These are phyloP conservation scores for Ophioninae sp. DNA, from an alignment of 2,888 invertebrate species.

Conservation along the genomic window DNA sequence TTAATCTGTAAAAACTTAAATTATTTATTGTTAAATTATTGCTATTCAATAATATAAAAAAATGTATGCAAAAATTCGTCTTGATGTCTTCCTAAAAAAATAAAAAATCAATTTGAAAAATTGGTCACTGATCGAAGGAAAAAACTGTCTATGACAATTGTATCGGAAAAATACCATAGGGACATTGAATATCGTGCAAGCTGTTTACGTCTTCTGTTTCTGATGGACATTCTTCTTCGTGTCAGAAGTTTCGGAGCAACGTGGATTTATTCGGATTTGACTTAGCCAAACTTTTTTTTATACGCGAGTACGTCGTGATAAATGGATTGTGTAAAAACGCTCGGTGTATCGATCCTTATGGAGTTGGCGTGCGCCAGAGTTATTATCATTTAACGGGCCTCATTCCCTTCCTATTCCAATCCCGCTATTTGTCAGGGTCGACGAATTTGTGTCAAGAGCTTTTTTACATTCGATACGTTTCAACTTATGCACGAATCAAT, in stretches of 20 bases:
- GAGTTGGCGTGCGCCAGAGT: slow-evolving; percentile 73
- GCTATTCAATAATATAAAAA: no score
- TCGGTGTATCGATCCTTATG: slow-evolving; percentile 69
- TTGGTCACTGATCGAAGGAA: background rate
- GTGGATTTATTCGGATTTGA: slow-evolving; percentile 7
- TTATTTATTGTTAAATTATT: no score
- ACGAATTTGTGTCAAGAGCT: slow-evolving; percentile 77
- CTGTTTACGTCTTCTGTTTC: background rate
- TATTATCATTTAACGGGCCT: slow-evolving; percentile 71
- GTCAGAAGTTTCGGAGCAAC: background rate
- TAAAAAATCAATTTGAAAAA: no score
- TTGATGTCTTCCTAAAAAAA: no score
- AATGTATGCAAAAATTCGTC: no score
- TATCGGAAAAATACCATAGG: background rate
- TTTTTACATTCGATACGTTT: slow-evolving; percentile 43
- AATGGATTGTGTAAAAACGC: slow-evolving; percentile 54
- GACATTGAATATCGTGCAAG: background rate
- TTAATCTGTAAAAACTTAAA: no score
- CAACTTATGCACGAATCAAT: slow-evolving; percentile 16
- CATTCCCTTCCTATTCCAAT: slow-evolving; percentile 69
- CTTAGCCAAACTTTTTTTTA: background rate
- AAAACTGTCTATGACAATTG: background rate
- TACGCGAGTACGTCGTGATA: background rate
- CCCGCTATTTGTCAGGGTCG: slow-evolving; percentile 73
- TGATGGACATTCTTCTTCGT: background rate